phyloP scores from a whole-genome alignment of 2,113 vertebrate species.

The Oncorhynchus kisutch region DNA sequence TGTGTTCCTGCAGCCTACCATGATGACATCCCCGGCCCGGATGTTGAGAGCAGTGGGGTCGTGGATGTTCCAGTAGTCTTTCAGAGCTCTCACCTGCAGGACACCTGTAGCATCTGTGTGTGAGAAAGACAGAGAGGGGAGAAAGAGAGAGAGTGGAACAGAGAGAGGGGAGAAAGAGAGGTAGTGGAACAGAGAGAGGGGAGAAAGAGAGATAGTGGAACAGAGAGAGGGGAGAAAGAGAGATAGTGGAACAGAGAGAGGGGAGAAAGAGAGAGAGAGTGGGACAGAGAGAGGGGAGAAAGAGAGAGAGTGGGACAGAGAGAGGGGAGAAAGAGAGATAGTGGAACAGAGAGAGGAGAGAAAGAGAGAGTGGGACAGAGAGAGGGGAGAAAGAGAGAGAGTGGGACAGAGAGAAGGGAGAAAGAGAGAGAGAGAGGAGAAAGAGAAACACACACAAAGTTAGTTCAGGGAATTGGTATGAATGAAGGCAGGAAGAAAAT shows the following conservation, averaged over 20 bases:
- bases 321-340: no score
- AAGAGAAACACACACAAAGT: not conserved
- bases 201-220: no score
- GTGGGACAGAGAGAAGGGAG: not conserved
- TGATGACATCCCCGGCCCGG: slow-evolving; percentile 91
- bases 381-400: not conserved
- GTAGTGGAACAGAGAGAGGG: no score
- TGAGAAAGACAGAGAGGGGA: not conserved
- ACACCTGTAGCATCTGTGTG: slow-evolving; percentile 88
- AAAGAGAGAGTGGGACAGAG: no score
- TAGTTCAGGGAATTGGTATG: not conserved
- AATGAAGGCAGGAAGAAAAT: not conserved
- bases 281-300: no score
- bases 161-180: no score
- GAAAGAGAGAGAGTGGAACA: no score
- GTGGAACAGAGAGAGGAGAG: no score
- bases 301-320: no score
- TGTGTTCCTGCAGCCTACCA: slow-evolving; percentile 66
- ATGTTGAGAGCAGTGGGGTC: slow-evolving; percentile 94
- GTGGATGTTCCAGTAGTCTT: slow-evolving; percentile 96
- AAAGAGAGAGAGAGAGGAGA: not conserved
- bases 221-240: no score
- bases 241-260: no score
- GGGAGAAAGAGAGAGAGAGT: no score
- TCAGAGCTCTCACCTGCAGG: slow-evolving; percentile 92